Evolutionary conservation across 2,113 vertebrate species (phyloP), one percentile per base, ranked within the genome.

Genomic region (Struthidea cinerea): DNA sequence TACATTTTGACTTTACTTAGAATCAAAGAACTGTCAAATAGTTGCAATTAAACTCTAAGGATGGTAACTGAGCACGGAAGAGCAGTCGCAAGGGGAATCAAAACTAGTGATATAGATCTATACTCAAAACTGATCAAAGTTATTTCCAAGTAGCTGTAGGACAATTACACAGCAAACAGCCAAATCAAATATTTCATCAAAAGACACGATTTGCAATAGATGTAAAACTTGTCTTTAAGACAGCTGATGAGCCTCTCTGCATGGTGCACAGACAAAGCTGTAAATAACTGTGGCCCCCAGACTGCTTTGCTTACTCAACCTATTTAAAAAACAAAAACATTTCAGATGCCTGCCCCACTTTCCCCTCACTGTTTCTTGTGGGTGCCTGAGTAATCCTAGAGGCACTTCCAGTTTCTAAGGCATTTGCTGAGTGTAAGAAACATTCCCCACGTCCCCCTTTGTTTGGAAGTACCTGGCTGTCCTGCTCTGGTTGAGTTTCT

Each of bases 351-450:
- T 87, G 65, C 82, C 74, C 93, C 75, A 94, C 32, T 75, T 91
- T 83, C 80, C 63, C 93, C 90, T 84, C 44, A 56, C 83, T 80
- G 91, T 96, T 96, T 96, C 88, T 97, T 91, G 96, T 84, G 89
- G 91, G 93, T 95, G 89, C 55, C 86, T 92, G 93, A 94, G 93
- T 93, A 94, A 96, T 11, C 46, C 64, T 26, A 61, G 79, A 97
- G 86, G 92, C 74, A 96, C 95, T 86, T 57, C 18, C 64, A 91
- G 56, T 42, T 61, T 84, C 93, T 78, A 91, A 94, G 88, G 89
- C 94, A 95, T 97, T 89, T 96, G 95, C 95, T 95, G 96, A 97
- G 90, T 94, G 93, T 59, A 92, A 95, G 89, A 87, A 89, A 91
- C 82, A 87, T 61, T 76, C 79, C 75, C 60, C 59, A 33, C 1